phyloP scores from a whole-genome alignment of 1,140 invertebrate species.

The Aphelenchoides besseyi region DNA sequence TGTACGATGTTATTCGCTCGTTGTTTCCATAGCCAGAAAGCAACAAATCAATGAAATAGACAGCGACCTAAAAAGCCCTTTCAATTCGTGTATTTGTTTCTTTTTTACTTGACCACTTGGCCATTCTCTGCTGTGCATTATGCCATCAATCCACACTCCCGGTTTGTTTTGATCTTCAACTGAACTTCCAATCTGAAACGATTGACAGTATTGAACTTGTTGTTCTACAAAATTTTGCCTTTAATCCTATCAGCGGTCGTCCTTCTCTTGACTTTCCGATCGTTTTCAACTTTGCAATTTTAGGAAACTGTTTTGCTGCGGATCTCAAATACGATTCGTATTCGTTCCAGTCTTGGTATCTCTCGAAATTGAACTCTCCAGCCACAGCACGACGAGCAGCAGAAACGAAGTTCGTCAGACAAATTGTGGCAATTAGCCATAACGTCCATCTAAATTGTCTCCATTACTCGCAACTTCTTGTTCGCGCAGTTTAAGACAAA shows the following conservation, averaged over 20 bases:
- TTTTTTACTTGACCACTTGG: too few species aligned
- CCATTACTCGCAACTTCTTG: too few species aligned
- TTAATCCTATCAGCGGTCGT: slow-evolving; percentile 46
- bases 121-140: slow-evolving; percentile 58
- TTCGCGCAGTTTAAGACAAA: too few species aligned
- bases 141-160: slow-evolving; percentile 57
- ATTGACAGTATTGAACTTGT: not conserved
- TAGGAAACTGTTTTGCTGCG: slow-evolving; percentile 45
- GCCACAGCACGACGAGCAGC: not conserved
- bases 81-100: too few species aligned
- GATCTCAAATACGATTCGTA: slow-evolving; percentile 48
- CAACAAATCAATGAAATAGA: slow-evolving; percentile 59
- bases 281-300: slow-evolving; percentile 39
- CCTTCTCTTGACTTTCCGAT: slow-evolving; percentile 50
- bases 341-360: slow-evolving; percentile 53
- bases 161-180: slow-evolving; percentile 32
- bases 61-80: slow-evolving; percentile 50
- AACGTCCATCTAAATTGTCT: too few species aligned
- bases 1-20: slow-evolving; percentile 50
- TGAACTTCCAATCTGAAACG: slow-evolving; percentile 34
- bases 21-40: slow-evolving; percentile 55
- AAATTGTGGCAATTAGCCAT: not conserved
- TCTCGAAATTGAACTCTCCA: slow-evolving; percentile 8
- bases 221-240: slow-evolving; percentile 30
- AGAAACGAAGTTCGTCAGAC: not conserved